phyloP scores from a whole-genome alignment of 1,140 invertebrate species.

The Fragariocoptes setiger region DNA sequence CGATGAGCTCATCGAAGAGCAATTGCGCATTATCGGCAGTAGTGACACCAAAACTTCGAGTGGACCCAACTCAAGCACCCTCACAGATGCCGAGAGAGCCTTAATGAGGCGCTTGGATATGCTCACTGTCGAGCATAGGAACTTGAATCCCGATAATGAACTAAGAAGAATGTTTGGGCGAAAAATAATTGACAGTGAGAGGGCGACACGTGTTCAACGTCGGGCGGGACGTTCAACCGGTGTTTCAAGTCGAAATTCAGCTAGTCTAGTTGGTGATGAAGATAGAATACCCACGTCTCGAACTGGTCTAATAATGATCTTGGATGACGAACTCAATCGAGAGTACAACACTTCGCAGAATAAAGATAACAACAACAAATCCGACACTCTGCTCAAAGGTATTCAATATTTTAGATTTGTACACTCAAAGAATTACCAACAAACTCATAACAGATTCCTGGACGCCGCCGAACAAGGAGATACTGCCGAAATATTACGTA shows the following conservation, averaged over 20 bases:
- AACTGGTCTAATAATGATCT: background rate
- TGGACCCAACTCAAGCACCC: background rate
- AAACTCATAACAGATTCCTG: constrained; percentile 36
- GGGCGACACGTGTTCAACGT: background rate
- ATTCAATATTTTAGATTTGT: constrained; percentile 46
- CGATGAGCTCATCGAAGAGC: background rate
- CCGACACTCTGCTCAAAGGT: constrained; percentile 14
- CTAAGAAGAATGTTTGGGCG: constrained; percentile 50
- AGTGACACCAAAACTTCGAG: background rate
- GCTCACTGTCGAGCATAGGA: constrained; percentile 30
- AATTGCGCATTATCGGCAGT: background rate
- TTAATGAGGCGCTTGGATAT: constrained; percentile 13
- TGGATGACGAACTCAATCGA: background rate
- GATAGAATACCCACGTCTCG: background rate
- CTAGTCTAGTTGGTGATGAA: background rate
- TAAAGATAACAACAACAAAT: constrained; percentile 4
- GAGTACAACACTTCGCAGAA: background rate
- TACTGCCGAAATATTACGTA: constrained; percentile 37
- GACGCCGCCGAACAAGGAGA: constrained; percentile 42
- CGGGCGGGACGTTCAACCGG: background rate
- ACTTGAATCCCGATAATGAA: constrained; percentile 51
- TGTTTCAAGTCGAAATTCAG: constrained; percentile 20
- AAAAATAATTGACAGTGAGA: constrained; percentile 32
- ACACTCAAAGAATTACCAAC: constrained; percentile 39
- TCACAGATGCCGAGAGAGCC: background rate